Percentiles rank a stretch among this genome's conserved stretches.
Evolutionary conservation across 1,140 invertebrate genomes (phyloP).

Genomic region (Gonatopus flavifemur): DNA sequence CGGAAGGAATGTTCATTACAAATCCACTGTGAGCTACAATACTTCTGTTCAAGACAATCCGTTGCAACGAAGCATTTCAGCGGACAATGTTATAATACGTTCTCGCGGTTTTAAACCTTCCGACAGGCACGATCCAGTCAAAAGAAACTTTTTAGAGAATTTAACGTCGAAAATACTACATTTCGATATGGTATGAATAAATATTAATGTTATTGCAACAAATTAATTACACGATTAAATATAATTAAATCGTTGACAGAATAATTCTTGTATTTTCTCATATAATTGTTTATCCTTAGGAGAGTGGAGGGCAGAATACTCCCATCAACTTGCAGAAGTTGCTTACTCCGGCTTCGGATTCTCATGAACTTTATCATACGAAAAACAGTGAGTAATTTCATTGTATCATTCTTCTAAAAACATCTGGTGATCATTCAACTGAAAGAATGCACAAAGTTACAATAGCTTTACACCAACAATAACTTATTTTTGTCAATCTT

Average conservation of each 20-base stretch:
- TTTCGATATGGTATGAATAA: slow-evolving; percentile 72
- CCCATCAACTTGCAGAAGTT: slow-evolving; percentile 80
- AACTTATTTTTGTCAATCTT: too few relatives aligned
- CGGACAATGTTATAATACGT: slow-evolving; percentile 60
- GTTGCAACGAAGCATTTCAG: slow-evolving; percentile 46
- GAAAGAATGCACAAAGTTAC: too few relatives aligned
- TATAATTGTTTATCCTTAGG: slow-evolving; percentile 35
- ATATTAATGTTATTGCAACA: neutral
- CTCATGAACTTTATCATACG: slow-evolving; percentile 67
- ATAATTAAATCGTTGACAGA: neutral
- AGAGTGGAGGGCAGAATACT: slow-evolving; percentile 55
- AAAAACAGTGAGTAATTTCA: slow-evolving; percentile 64
- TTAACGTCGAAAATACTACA: slow-evolving; percentile 78
- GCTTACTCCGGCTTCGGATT: slow-evolving; percentile 79
- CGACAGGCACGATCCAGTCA: slow-evolving; percentile 76
- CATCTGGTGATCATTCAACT: too few relatives aligned
- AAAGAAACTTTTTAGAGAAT: slow-evolving; percentile 76
- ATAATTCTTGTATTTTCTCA: neutral
- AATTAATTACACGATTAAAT: neutral
- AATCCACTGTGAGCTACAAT: slow-evolving; percentile 32
- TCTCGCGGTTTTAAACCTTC: slow-evolving; percentile 79
- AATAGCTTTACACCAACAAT: too few relatives aligned
- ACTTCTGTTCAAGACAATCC: slow-evolving; percentile 26
- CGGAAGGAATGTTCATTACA: slow-evolving; percentile 40
- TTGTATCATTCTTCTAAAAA: too few relatives aligned